Evolutionary conservation across 2,113 vertebrate genomes (phyloP), one percentile per base, ranked within the genome.

Genomic region (Caranx melampygus): DNA sequence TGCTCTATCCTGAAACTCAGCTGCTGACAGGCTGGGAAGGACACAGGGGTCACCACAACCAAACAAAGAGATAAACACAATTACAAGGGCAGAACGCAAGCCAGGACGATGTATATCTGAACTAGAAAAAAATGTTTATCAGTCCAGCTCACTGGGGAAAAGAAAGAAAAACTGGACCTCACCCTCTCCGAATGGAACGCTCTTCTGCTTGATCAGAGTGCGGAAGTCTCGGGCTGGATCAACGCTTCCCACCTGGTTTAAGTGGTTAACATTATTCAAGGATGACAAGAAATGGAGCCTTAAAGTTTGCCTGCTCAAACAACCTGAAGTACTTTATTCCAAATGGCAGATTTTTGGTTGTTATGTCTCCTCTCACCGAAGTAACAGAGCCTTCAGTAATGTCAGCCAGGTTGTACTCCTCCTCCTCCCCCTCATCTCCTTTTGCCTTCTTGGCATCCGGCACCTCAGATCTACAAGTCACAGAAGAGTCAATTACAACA

Each of bases 171-270:
- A 34, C 20, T 35, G 54, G 40, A 75, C 78, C 95, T 96, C 93
- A 99, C 98, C 96, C 1, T 97, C 95, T 89, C 92, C 93, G 76
- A 99, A 98, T 62, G 94, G 93, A 79, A 94, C 71, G 26, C 81
- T 96, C 91, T 97, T 98, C 92, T 93, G 95, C 75, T 92, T 95
- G 79, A 98, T 87, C 65, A 99, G 88, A 64, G 86, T 70, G 11
- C 78, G 81, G 94, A 98, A 99, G 82, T 99, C 96, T 87, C 96
- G 94, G 55, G 87, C 94, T 71, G 98, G 97, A 87, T 95, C 93
- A 74, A 99, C 95, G 10, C 98, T 99, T 78, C 98, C 97, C 74
- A 99, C 98, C 98, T 99, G 89, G 31, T 94, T 94, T 82, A 45
- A 88, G 51, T 26, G 3, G 69, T 58, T 79, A 58, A 62, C 21